Evolutionary conservation across 2,113 vertebrate genomes (phyloP).

Genomic region (Caracal caracal): DNA sequence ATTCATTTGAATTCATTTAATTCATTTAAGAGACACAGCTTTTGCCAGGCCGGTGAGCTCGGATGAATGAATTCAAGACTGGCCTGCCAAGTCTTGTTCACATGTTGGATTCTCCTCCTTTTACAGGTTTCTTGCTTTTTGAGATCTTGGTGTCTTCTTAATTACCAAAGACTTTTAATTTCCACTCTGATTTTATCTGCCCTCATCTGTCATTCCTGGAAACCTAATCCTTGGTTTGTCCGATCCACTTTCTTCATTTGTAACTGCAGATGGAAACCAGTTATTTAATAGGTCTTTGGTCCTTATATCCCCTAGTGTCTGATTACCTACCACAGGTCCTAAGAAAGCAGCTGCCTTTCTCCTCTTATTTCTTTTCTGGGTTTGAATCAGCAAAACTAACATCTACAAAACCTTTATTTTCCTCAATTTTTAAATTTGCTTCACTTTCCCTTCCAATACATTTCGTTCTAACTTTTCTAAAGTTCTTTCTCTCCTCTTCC

Average conservation of each 20-base stretch:
- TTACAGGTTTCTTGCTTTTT: background rate
- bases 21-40: background rate
- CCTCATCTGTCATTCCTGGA: slow-evolving; percentile 59
- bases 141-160: slow-evolving; percentile 56
- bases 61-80: background rate
- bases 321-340: background rate
- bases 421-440: slow-evolving; percentile 58
- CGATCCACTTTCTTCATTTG: slow-evolving; percentile 59
- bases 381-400: slow-evolving; percentile 51
- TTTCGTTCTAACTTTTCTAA: slow-evolving; percentile 50
- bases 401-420: slow-evolving; percentile 53
- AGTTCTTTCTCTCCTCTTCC: background rate
- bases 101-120: background rate
- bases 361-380: slow-evolving; percentile 61
- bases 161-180: slow-evolving; percentile 62
- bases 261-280: slow-evolving; percentile 64
- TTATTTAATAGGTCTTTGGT: slow-evolving; percentile 69
- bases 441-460: background rate
- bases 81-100: background rate
- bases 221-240: slow-evolving; percentile 36
- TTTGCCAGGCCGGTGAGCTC: background rate
- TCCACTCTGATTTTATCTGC: slow-evolving; percentile 64
- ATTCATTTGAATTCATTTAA: background rate
- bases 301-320: background rate
- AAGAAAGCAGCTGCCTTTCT: slow-evolving; percentile 8